These are phyloP conservation scores for Epinephelus malabaricus DNA, from an alignment of 2,797 vertebrate genomes.

Conservation along the genomic window DNA sequence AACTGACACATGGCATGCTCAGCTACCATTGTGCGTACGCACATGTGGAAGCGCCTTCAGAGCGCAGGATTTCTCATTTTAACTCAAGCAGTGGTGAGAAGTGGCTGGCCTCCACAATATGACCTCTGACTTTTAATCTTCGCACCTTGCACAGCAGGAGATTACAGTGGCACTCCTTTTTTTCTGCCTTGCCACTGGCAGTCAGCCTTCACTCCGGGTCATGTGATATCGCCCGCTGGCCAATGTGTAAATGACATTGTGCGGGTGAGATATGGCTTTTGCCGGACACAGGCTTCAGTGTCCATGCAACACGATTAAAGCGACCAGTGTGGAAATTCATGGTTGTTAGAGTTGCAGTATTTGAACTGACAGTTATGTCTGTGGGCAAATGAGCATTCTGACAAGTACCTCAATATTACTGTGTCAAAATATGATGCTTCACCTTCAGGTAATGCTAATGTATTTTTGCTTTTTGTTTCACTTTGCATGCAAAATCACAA, in stretches of 20 bases:
- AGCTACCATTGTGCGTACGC: constrained; percentile 1
- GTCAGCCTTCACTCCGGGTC: constrained; percentile 36
- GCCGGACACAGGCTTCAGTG: not conserved
- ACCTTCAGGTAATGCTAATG: not conserved
- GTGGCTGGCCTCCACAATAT: constrained; percentile 41
- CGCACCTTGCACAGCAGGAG: constrained; percentile 44
- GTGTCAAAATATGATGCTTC: not conserved
- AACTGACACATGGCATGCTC: constrained; percentile 11
- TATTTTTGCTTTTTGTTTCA: not conserved
- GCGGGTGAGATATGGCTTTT: constrained; percentile 43
- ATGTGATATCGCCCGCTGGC: constrained; percentile 40
- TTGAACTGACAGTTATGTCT: not conserved
- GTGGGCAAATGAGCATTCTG: not conserved
- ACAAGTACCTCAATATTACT: not conserved
- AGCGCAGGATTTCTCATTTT: constrained; percentile 32
- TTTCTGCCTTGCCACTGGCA: constrained; percentile 40
- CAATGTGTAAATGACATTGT: constrained; percentile 67
- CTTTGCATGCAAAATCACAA: constrained; percentile 1
- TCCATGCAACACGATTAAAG: not conserved
- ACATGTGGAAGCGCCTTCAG: constrained; percentile 8
- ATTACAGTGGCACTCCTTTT: constrained; percentile 33
- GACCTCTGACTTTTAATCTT: constrained; percentile 62
- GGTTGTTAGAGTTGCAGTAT: not conserved
- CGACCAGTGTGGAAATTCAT: constrained; percentile 14
- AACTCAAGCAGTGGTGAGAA: constrained; percentile 22